Evolutionary conservation across 2,888 invertebrate genomes (phyloP), one percentile per base, ranked within the genome.

Genomic region (Pasiphila rectangulata): DNA sequence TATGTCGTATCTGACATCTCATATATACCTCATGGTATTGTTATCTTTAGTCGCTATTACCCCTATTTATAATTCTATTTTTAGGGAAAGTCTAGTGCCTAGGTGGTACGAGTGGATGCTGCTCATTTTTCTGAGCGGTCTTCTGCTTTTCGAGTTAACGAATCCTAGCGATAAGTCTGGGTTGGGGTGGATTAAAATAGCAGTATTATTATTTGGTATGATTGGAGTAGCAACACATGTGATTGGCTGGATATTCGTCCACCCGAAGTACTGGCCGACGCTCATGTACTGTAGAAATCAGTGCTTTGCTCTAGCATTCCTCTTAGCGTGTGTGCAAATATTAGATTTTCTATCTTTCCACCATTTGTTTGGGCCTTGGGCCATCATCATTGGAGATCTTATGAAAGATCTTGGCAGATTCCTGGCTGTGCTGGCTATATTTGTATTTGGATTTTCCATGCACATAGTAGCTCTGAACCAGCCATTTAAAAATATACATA

Each of bases 341-440:
- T 90, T 99, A 71, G 97, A 98, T 89, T 99, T 99, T 80, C 90
- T 99, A 36, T 98, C 98, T 15, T 99, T 99, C 79, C 99, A 99
- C 83, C 98, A 99, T 84, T 91, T 99, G 12, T 99, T 99, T 77
- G 99, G 99, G 34, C 99, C 99, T 0, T 99, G 99, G 99, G 99
- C 99, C 20, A 99, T 99, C 74, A 99, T 99, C 78, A 99, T 99
- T 70, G 96, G 98, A 13, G 96, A 96, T 80, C 90, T 96, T 44
- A 94, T 96, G 92, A 96, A 96, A 79, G 98, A 98, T 81, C 90
- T 98, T 62, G 96, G 96, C n/a, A 91, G 98, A 72, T 99, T 99
- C 83, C 91, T 99, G 54, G 98, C 99, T 34, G 99, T 99, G 15
- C 88, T 99, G 72, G 95, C 96, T 20, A 98, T 99, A 79, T 99